These are phyloP conservation scores for Platycheirus rosarum DNA, from an alignment of 2,888 invertebrate species.

Conservation along the genomic window DNA sequence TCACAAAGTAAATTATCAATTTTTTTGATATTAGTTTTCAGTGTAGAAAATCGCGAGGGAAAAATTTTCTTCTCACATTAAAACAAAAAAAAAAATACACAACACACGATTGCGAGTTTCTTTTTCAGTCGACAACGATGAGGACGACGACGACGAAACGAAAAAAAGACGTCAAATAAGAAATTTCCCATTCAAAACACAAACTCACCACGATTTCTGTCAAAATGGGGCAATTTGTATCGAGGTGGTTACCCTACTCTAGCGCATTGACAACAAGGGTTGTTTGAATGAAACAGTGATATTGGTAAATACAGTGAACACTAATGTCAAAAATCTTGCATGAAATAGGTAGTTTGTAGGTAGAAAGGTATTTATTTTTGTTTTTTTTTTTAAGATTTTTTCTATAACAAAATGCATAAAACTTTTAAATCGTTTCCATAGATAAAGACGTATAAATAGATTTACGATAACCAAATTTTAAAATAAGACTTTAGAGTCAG, in stretches of 20 bases:
- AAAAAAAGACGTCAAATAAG: slow-evolving; percentile 58
- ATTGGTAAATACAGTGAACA: slow-evolving; percentile 1
- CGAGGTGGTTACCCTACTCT: not conserved
- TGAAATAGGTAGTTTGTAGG: slow-evolving; percentile 36
- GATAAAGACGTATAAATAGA: too few relatives aligned
- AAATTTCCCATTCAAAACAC: slow-evolving; percentile 27
- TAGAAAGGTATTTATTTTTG: slow-evolving; percentile 21
- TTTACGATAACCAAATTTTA: too few relatives aligned
- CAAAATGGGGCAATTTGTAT: slow-evolving; percentile 18
- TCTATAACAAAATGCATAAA: slow-evolving; percentile 14
- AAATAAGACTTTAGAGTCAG: too few relatives aligned
- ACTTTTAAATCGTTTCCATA: too few relatives aligned
- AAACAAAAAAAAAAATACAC: slow-evolving; percentile 58
- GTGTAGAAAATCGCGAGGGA: slow-evolving; percentile 67
- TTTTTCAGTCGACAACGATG: slow-evolving; percentile 35
- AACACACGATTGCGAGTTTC: slow-evolving; percentile 60
- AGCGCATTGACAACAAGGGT: not conserved
- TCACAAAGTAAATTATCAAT: slow-evolving; percentile 42
- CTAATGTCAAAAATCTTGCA: slow-evolving; percentile 56
- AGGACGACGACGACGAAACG: slow-evolving; percentile 28
- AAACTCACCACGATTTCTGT: slow-evolving; percentile 48
- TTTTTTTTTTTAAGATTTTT: slow-evolving; percentile 34
- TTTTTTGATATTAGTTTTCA: slow-evolving; percentile 50
- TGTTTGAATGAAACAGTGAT: slow-evolving; percentile 1
- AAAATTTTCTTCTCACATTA: slow-evolving; percentile 55